Evolutionary conservation across 2,113 vertebrate species (phyloP).

Genomic region (Apus apus): DNA sequence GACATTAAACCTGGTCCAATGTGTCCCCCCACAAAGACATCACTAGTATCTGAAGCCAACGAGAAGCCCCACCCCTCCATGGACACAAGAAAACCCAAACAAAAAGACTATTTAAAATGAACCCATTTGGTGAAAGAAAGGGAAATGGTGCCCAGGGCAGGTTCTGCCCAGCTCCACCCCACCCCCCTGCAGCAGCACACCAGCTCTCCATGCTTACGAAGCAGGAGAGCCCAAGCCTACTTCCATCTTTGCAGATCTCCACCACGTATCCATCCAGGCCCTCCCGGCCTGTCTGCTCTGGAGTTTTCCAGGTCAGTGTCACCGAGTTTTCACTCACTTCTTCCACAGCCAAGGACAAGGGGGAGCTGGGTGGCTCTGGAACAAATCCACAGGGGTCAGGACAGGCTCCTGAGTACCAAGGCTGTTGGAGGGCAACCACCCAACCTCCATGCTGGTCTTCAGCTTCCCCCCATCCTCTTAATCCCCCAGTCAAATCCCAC

Average conservation of each 20-base stretch:
- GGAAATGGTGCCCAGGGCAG: not conserved
- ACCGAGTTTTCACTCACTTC: constrained; percentile 84
- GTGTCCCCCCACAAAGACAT: not conserved
- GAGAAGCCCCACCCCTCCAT: not conserved
- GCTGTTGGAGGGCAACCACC: not conserved
- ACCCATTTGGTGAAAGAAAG: not conserved
- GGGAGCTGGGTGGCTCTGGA: constrained; percentile 83
- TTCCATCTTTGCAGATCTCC: constrained; percentile 88
- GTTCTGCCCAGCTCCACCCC: not conserved
- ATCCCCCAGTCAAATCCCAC: not conserved
- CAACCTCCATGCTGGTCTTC: not conserved
- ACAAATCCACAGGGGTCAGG: not conserved
- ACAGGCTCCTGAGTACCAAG: fast-evolving
- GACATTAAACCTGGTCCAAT: not conserved
- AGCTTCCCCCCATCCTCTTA: not conserved
- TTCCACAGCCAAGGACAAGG: constrained; percentile 80
- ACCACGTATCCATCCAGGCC: constrained; percentile 86
- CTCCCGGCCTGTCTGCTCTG: constrained; percentile 75
- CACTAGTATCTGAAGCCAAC: not conserved
- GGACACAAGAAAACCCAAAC: no score
- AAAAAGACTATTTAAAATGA: not conserved
- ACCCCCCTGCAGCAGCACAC: not conserved
- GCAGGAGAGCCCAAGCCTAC: constrained; percentile 72
- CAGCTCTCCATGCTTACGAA: fast-evolving
- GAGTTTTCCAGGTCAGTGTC: constrained; percentile 86